Evolutionary conservation across 2,797 vertebrate species (phyloP).

Genomic region (Phataginus tricuspis): DNA sequence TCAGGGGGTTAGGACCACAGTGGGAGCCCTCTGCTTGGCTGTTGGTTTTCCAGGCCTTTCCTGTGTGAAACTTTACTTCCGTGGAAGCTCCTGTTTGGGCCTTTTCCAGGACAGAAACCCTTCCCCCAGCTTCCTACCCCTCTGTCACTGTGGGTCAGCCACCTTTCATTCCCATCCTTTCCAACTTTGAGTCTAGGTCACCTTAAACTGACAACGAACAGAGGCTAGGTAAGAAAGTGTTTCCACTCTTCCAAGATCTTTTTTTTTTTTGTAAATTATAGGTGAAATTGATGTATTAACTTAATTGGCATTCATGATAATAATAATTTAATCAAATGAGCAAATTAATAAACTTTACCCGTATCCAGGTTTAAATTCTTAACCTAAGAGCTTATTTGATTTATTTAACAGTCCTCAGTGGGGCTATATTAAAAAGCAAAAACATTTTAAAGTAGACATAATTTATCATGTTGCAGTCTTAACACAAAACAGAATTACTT

Average conservation of each 20-base stretch:
- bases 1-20: background rate
- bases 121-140: background rate
- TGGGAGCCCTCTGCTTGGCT: background rate
- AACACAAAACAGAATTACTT: constrained; percentile 13
- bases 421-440: background rate
- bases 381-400: background rate
- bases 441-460: constrained; percentile 7
- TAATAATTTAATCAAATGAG: background rate
- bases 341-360: background rate
- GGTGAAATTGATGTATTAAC: background rate
- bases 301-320: background rate
- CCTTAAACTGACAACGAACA: background rate
- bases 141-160: background rate
- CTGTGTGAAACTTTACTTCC: constrained; percentile 71
- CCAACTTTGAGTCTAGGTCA: background rate
- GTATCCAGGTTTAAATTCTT: constrained; percentile 25
- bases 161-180: background rate
- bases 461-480: background rate
- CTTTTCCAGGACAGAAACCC: constrained; percentile 35
- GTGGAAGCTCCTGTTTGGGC: constrained; percentile 25
- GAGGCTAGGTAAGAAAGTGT: background rate
- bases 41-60: constrained; percentile 69
- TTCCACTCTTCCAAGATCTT: background rate
- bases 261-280: background rate
- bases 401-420: constrained; percentile 14